These are phyloP conservation scores for Mimumesa dahlbomi DNA, from an alignment of 2,888 invertebrate genomes.

Conservation along the genomic window DNA sequence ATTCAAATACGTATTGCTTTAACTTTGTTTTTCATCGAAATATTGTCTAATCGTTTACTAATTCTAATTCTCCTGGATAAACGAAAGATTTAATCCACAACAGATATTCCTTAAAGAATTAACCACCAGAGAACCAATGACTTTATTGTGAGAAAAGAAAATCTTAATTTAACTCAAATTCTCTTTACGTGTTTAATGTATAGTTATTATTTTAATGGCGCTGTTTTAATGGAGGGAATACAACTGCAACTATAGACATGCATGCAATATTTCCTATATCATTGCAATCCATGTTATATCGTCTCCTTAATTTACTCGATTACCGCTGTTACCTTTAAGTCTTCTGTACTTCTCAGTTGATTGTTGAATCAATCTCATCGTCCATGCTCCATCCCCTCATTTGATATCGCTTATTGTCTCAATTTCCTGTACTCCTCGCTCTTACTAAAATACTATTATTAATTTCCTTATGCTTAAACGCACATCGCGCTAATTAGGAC, in stretches of 20 bases:
- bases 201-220: too few species aligned
- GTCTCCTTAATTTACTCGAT: constrained; percentile 27
- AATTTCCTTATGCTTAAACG: constrained; percentile 27
- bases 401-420: constrained; percentile 46
- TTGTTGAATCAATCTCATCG: constrained; percentile 17
- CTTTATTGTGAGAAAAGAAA: too few species aligned
- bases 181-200: too few species aligned
- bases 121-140: too few species aligned
- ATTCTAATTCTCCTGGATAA: too few species aligned
- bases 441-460: constrained; percentile 46
- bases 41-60: too few species aligned
- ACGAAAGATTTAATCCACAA: too few species aligned
- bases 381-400: constrained; percentile 8
- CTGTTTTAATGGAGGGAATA: too few species aligned
- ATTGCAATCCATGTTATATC: constrained; percentile 2
- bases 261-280: not conserved
- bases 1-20: too few species aligned
- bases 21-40: too few species aligned
- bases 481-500: constrained; percentile 39
- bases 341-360: constrained; percentile 8
- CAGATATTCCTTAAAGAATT: too few species aligned
- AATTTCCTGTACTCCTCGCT: constrained; percentile 26
- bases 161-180: too few species aligned
- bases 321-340: constrained; percentile 18
- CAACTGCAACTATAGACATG: not conserved